Percentiles rank a stretch among this genome's conserved stretches.
Conservation (phyloP, 2,113 vertebrate genomes). For the Heloderma charlesbogerti region DNA sequence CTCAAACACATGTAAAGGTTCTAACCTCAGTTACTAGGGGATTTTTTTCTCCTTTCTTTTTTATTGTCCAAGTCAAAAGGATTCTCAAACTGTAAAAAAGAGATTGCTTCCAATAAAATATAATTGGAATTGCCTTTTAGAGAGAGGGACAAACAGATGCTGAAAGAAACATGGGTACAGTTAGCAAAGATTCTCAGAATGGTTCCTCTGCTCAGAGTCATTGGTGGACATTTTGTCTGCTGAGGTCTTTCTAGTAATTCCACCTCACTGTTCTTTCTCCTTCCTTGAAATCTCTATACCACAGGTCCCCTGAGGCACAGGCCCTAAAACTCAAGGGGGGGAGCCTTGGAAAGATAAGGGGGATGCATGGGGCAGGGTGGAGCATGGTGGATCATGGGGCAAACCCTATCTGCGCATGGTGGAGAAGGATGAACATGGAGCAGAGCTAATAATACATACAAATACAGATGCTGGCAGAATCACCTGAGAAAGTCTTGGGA, state of each 20-base stretch:
- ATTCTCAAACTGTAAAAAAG: conserved; percentile 70
- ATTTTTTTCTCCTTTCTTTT: conserved; percentile 25
- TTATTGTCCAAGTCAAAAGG: conserved; percentile 64
- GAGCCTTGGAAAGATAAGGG: background rate
- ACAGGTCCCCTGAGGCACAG: background rate
- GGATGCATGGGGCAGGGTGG: background rate
- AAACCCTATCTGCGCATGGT: background rate
- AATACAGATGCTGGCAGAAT: too few relatives aligned
- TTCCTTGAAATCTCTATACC: background rate
- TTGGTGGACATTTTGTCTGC: conserved; percentile 41
- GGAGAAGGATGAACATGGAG: background rate
- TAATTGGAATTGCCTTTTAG: conserved; percentile 63
- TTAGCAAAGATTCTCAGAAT: conserved; percentile 51
- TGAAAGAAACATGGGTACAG: conserved; percentile 51
- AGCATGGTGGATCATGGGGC: background rate
- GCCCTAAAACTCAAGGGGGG: background rate
- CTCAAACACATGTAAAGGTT: conserved; percentile 20
- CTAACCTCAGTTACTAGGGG: conserved; percentile 20
- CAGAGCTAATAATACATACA: background rate
- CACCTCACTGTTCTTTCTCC: background rate
- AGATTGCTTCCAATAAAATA: conserved; percentile 73
- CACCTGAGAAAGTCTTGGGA: too few relatives aligned
- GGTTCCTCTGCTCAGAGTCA: background rate
- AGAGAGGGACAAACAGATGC: conserved; percentile 69
- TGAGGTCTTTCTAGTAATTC: conserved; percentile 37